Evolutionary conservation across 2,113 vertebrate species (phyloP).

Genomic region (Chitala chitala): DNA sequence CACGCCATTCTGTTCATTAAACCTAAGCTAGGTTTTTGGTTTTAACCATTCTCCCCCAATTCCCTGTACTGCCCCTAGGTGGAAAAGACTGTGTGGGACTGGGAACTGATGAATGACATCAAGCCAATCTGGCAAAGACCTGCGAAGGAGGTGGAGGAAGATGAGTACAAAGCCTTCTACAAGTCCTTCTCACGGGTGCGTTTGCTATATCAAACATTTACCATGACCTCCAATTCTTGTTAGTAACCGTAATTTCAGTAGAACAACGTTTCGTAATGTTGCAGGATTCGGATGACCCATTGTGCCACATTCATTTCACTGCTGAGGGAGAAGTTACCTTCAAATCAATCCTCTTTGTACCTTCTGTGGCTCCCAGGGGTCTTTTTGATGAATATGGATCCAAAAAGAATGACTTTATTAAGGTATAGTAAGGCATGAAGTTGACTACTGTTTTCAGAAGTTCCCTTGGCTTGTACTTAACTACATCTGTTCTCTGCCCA

Average conservation of each 20-base stretch:
- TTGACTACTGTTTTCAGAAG: too few relatives aligned
- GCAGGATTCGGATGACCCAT: conserved; percentile 86
- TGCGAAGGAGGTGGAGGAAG: conserved; percentile 92
- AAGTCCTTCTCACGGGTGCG: conserved; percentile 93
- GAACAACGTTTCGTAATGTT: neutral
- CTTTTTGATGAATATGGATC: conserved; percentile 97
- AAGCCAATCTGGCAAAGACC: conserved; percentile 98
- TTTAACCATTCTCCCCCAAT: neutral
- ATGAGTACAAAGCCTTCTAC: conserved; percentile 97
- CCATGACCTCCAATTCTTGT: neutral
- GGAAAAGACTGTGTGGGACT: conserved; percentile 98
- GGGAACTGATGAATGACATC: conserved; percentile 99
- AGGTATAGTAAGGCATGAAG: conserved; percentile 63
- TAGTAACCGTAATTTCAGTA: neutral
- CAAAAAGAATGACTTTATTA: conserved; percentile 97
- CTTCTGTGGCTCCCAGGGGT: conserved; percentile 85
- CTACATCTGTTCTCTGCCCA: neutral
- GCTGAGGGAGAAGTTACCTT: conserved; percentile 98
- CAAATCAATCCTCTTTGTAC: conserved; percentile 93
- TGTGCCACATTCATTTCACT: conserved; percentile 91
- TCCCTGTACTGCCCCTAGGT: conserved; percentile 61
- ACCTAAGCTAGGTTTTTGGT: neutral
- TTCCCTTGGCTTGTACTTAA: too few relatives aligned
- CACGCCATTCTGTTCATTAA: too few relatives aligned
- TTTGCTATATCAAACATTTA: neutral